Evolutionary conservation across 2,113 vertebrate species (phyloP).

Genomic region (Drymodes brunneopygia): DNA sequence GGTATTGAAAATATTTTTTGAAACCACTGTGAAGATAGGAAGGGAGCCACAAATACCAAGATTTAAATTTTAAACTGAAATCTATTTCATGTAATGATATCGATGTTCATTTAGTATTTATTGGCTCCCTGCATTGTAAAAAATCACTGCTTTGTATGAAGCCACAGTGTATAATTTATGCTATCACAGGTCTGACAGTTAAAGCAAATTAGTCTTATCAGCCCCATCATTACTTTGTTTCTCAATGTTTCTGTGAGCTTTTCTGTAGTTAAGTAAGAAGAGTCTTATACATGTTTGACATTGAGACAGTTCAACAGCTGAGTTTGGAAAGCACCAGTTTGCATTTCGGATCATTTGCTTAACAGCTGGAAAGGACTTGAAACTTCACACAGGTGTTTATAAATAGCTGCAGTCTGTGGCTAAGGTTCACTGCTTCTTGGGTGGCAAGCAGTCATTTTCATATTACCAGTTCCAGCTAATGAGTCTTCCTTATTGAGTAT

Average conservation of each 20-base stretch:
- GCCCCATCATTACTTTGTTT: neutral
- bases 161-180: neutral
- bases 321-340: neutral
- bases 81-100: neutral
- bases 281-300: neutral
- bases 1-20: neutral
- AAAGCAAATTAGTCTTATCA: neutral
- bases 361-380: neutral
- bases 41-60: fast-evolving
- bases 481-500: neutral
- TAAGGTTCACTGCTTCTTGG: neutral
- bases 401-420: neutral
- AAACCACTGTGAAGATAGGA: neutral
- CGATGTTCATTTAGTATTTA: neutral
- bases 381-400: neutral
- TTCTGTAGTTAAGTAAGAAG: neutral
- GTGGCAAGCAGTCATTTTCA: neutral
- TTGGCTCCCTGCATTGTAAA: neutral
- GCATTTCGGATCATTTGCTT: neutral
- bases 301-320: neutral
- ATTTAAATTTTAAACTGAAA: neutral
- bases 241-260: neutral
- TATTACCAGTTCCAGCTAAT: neutral
- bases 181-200: neutral
- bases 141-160: neutral